Evolutionary conservation across 2,888 invertebrate genomes (phyloP), one percentile per base, ranked within the genome.

Genomic region (Cataglyphis livida): DNA sequence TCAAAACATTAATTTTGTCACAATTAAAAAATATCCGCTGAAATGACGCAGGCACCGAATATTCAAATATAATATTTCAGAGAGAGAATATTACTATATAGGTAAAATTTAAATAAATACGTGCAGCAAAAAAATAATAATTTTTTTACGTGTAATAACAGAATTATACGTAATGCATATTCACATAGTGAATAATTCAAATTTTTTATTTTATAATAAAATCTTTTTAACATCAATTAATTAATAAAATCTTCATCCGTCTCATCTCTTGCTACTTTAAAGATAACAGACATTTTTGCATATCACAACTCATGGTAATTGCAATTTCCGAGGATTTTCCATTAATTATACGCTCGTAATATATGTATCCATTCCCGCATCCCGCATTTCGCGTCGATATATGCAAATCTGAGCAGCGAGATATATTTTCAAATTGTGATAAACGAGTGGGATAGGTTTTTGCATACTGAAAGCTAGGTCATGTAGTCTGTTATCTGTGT

Each of bases 331-430:
- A 0, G 21, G 12, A 41, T 35, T 59, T 59, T 54, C 21, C 44
- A 28, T 73, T 79, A 79, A 73, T 79, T 70, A 70, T 59, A 7
- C 44, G 5, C 21, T 21, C n/a, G 57, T 44, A n/a, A 35, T 79
- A 44, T 71, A 71, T 71, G 38, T 12, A 41, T 15, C 10, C 41
- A 10, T 21, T 70, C 10, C 41, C 54, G 68, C 32, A 61, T 44
- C 32, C 35, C 48, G 35, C 71, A 35, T 78, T 70, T 65, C 73
- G 73, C 73, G 78, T 71, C 74, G 59, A 71, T 59, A 21, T 79
- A 79, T 79, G 78, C 73, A 79, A 79, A 79, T 79, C 44, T 59
- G 71, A 79, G n/a, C 59, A 32, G 44, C 21, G 71, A n/a, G 59
- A 73, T 59, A 25, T 59, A 59, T 71, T 71, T 73, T 44, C 44